Evolutionary conservation across 2,113 vertebrate genomes (phyloP), one percentile per base, ranked within the genome.

Genomic region (Crotalus tigris): DNA sequence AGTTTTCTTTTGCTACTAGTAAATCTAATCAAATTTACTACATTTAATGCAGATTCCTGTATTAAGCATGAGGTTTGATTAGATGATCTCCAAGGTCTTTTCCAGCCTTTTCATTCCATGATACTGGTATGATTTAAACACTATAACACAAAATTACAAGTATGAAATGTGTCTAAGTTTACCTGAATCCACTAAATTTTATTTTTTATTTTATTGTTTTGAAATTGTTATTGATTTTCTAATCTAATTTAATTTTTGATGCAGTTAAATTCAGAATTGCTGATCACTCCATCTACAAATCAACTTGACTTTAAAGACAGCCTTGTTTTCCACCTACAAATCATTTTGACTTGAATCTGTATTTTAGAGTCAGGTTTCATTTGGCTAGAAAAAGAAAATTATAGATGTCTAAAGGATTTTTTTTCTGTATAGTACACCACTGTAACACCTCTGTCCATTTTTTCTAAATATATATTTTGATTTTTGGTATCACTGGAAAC

Each of bases 211-310:
- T 96, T 94, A 91, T 92, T 94, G 90, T 93, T 93, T 91, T 93
- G 95, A 96, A 96, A 91, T 90, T 95, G 85, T 61, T 90, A 96
- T 96, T 97, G 95, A 95, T 96, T 96, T 95, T 94, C 85, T 93
- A 96, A 95, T 89, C 29, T 96, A 93, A 96, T 97, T 97, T 96
- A 91, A 89, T 96, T 87, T 87, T 75, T 92, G 91, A 93, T 94
- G 33, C 93, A 95, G 95, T 96, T 96, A 96, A 95, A 94, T 94
- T 92, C 91, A 96, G 93, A 90, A 91, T 92, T 95, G 91, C 61
- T 94, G 94, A 95, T 92, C 93, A 87, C 95, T 94, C 91, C 46
- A 90, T 90, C 94, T 94, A 94, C 92, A 96, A 96, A 96, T 96
- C 94, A 94, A 57, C 51, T 58, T 90, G 92, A 94, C 92, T 96